Conservation (phyloP, 2,113 vertebrate genomes). For the Nothobranchius kuhntae region DNA sequence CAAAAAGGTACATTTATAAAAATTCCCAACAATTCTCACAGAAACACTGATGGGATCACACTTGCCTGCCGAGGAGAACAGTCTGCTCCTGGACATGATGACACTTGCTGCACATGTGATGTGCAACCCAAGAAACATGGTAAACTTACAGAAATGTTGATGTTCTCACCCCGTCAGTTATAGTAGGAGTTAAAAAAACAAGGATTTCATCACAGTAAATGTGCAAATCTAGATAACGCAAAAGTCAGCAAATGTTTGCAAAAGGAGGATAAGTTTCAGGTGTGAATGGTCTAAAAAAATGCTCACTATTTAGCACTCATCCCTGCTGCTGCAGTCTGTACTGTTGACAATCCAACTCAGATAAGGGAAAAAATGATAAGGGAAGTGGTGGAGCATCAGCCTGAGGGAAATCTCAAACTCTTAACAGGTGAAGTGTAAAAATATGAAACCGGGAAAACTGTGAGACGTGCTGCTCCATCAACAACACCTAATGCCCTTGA, state of each 20-base stretch:
- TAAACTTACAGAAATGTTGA: too few species aligned
- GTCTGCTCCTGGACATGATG: conserved; percentile 50
- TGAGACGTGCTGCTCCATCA: conserved; percentile 28
- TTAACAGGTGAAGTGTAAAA: conserved; percentile 22
- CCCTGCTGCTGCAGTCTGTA: neutral
- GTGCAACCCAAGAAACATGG: neutral
- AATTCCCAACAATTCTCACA: too few species aligned
- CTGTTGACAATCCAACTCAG: neutral
- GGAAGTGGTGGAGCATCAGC: conserved; percentile 16
- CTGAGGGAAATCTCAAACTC: conserved; percentile 21
- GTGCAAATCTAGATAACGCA: too few species aligned
- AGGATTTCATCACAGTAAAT: too few species aligned
- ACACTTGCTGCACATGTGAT: conserved; percentile 24
- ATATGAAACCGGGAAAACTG: conserved; percentile 27
- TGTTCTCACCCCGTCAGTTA: too few species aligned
- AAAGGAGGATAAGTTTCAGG: too few species aligned
- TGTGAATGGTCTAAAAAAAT: too few species aligned
- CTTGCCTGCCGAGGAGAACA: conserved; percentile 49
- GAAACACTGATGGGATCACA: conserved; percentile 59
- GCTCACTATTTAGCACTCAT: too few species aligned
- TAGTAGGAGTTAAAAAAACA: too few species aligned
- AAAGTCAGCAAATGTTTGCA: too few species aligned
- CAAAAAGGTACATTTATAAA: too few species aligned
- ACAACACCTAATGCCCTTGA: conserved; percentile 40
- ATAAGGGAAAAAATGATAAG: neutral